Conservation (phyloP, 2,888 invertebrate species). For the Listrodromus nycthemerus region DNA sequence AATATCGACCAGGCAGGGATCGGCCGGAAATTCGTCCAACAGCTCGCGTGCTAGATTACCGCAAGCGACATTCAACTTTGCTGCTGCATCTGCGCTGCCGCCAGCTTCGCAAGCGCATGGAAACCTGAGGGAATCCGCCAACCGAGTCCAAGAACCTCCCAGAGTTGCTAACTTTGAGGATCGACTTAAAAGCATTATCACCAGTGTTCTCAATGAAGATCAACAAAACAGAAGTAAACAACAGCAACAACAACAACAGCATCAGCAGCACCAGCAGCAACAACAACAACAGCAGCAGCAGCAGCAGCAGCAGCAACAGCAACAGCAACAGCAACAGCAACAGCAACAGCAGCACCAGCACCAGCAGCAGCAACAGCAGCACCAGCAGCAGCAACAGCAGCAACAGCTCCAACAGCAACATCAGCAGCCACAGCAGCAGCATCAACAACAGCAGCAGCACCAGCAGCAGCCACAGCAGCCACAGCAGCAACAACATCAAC, state of each 20-base stretch:
- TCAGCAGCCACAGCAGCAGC: conserved; percentile 74
- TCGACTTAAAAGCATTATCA: conserved; percentile 85
- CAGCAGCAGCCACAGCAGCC: conserved; percentile 56
- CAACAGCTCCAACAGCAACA: conserved; percentile 73
- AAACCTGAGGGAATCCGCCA: conserved; percentile 75
- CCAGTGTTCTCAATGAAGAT: conserved; percentile 92
- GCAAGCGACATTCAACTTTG: conserved; percentile 81
- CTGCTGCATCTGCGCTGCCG: conserved; percentile 73
- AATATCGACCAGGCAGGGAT: conserved; percentile 79
- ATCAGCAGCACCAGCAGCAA: conserved; percentile 75
- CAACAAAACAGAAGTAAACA: conserved; percentile 86
- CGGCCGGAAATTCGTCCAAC: conserved; percentile 61
- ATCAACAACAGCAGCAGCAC: conserved; percentile 71
- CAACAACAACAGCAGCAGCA: conserved; percentile 76
- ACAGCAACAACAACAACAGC: conserved; percentile 70
- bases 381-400: conserved; percentile 64
- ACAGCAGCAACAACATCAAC: conserved; percentile 72
- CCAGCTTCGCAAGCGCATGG: conserved; percentile 73
- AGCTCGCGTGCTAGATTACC: conserved; percentile 79
- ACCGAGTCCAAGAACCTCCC: conserved; percentile 91
- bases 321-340: conserved; percentile 82
- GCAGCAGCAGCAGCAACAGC: conserved; percentile 79
- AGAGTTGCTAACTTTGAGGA: conserved; percentile 95
- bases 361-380: conserved; percentile 68
- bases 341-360: conserved; percentile 74